Evolutionary conservation across 2,797 vertebrate species (phyloP).

Genomic region (Channallabes apus): DNA sequence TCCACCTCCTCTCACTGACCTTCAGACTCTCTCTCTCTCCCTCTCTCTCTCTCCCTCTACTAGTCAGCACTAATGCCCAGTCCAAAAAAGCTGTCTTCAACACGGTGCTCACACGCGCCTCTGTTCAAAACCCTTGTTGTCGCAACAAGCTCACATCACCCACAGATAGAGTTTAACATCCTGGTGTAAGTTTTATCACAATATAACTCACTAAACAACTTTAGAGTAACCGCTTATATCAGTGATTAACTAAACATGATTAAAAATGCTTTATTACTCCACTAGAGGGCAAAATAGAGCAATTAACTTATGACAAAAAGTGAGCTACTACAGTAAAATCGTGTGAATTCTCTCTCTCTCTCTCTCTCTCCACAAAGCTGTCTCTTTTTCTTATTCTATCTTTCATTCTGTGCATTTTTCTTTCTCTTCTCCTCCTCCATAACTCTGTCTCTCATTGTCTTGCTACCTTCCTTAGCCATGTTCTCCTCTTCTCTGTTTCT

Average conservation of each 20-base stretch:
- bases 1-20: constrained; percentile 52
- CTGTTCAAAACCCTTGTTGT: background rate
- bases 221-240: background rate
- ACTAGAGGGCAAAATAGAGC: background rate
- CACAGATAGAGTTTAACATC: background rate
- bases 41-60: background rate
- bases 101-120: background rate
- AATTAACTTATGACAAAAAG: background rate
- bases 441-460: background rate
- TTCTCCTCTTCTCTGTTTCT: background rate
- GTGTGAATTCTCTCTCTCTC: background rate
- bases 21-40: background rate
- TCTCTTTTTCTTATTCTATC: constrained; percentile 9
- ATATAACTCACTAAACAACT: background rate
- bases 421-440: background rate
- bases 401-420: background rate
- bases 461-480: too few species aligned
- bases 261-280: background rate
- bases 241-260: background rate
- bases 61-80: background rate
- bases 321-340: background rate
- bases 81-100: background rate
- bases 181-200: background rate
- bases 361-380: background rate
- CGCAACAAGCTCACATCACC: background rate